These are phyloP conservation scores for Bujurquina vittata DNA, from an alignment of 2,113 vertebrate genomes.

Conservation along the genomic window DNA sequence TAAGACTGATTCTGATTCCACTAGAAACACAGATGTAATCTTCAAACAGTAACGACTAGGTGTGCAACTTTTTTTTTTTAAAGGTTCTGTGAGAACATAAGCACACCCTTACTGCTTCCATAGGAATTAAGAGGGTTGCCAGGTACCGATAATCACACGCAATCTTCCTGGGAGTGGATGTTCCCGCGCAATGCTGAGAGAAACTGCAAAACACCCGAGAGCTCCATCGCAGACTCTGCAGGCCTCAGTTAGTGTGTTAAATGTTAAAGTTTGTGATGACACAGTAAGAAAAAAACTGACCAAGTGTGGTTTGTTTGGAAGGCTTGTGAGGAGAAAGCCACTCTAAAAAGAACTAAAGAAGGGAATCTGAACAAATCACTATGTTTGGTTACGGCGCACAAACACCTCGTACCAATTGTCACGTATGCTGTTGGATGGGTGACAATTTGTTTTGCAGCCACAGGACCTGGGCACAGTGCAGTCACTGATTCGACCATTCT, in stretches of 20 bases:
- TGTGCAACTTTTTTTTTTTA: too few species aligned
- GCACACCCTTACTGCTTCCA: too few species aligned
- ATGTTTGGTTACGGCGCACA: neutral
- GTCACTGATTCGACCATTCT: neutral
- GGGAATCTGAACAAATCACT: too few species aligned
- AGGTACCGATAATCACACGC: too few species aligned
- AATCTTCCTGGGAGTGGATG: neutral
- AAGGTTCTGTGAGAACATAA: too few species aligned
- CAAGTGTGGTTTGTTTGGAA: neutral
- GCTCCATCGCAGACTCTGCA: neutral
- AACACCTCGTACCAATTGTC: neutral
- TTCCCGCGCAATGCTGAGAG: neutral
- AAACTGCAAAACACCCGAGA: neutral
- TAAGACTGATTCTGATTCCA: too few species aligned
- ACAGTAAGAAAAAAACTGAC: neutral
- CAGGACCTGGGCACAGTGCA: neutral
- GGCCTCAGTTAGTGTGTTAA: neutral
- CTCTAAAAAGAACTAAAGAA: neutral
- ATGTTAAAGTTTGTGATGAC: neutral
- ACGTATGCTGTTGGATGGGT: neutral
- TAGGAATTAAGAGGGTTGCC: too few species aligned
- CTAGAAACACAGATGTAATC: neutral
- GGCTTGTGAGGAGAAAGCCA: neutral
- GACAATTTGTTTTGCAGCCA: neutral
- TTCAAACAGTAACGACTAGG: neutral